Base-by-base conservation (phyloP, 2,113 vertebrate species). In the Actenoides hombroni region DNA sequence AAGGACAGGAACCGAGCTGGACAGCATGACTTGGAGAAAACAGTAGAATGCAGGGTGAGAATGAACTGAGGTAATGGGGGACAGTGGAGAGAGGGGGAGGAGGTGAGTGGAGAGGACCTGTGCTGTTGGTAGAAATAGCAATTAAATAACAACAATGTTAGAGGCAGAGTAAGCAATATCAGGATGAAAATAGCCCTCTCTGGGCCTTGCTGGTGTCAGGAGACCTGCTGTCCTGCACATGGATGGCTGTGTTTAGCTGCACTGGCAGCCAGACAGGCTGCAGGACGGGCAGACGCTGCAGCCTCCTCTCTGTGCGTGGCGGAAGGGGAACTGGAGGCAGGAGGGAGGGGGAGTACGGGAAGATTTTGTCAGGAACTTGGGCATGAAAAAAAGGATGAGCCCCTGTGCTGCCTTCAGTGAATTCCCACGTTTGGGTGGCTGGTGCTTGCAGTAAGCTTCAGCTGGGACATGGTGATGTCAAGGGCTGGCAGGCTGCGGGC, bases 361-460 rank as follows among this genome's bases (percentile, higher is more conserved):
- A 56, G 35, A 39, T 57, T 61, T 68, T 44, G 13, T 56, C 13
- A 29, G 20, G 35, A 42, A 35, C 5, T 67, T 12, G 13, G 14
- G 4, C 9, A 10, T 17, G 21, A 46, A 68, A 53, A 87, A 68
- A 44, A 57, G 18, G 78, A 64, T 0, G 3, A 37, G 46, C 49
- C 17, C 21, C 12, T 1, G 0, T 37, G 39, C 48, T 29, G 40
- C 16, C 64, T 42, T 37, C 1, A 1, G 28, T 1, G 1, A 79
- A 29, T 59, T 76, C 18, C 29, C 16, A 5, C 0, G 1, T 35
- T 78, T 1, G 46, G 63, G 33, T 46, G 35, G 69, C 40, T 0
- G 5, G 28, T 3, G 3, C 26, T 10, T 2, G 1, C 10, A 17
- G 37, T 0, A 2, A 78, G 59, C 24, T 56, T 54, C 2, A 3